phyloP scores from a whole-genome alignment of 2,797 vertebrate genomes.

The Pangasius sanitwongsei region DNA sequence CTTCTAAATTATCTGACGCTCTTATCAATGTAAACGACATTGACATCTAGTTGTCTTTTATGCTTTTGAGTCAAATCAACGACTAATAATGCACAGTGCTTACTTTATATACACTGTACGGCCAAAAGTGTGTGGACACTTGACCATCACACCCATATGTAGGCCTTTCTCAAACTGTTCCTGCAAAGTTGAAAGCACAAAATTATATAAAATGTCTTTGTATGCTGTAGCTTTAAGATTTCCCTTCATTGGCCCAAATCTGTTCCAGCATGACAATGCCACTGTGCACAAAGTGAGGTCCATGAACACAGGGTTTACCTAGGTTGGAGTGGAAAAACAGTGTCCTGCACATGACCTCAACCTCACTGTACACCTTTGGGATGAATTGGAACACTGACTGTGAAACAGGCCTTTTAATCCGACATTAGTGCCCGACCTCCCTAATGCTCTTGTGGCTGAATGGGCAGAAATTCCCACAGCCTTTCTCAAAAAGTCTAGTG shows the following conservation, averaged over 20 bases:
- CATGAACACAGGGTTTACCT: background rate
- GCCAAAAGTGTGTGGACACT: background rate
- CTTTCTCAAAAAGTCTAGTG: background rate
- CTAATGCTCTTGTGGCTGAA: background rate
- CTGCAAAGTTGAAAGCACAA: background rate
- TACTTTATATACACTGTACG: background rate
- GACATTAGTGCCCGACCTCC: background rate
- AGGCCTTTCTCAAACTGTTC: background rate
- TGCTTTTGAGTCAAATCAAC: background rate
- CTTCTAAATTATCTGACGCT: background rate
- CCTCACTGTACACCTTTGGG: background rate
- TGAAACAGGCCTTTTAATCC: background rate
- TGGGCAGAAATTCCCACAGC: background rate
- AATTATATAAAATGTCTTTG: background rate
- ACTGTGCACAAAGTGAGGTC: background rate
- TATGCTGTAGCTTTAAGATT: background rate
- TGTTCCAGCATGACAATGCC: background rate
- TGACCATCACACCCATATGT: background rate
- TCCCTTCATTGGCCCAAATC: background rate
- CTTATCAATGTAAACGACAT: too few species aligned
- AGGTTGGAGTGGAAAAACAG: background rate
- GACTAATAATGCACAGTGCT: background rate
- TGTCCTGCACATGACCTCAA: too few species aligned
- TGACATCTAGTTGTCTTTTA: background rate
- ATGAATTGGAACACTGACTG: background rate